Evolutionary conservation across 1,140 invertebrate species (phyloP), one percentile per base, ranked within the genome.

Genomic region (Nasonia giraulti): DNA sequence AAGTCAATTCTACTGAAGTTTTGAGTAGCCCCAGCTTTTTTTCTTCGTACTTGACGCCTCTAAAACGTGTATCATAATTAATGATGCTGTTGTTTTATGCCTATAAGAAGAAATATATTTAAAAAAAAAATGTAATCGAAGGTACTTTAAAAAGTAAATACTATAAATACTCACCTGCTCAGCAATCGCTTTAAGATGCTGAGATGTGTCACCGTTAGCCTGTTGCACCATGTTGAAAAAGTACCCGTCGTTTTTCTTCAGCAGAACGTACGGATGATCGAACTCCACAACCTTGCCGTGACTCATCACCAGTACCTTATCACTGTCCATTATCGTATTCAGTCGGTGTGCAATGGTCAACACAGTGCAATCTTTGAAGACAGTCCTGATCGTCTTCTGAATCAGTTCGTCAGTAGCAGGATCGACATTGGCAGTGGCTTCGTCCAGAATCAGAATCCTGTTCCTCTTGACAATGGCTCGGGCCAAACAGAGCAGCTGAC

Each of bases 271-370:
- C 10, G 78, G 50, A n/a, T n/a, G 23, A 37, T 68, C 78, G 14
- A 50, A 80, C 55, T 80, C 78, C 2, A 68, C 78, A n/a, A 80
- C 33, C 7, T 37, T 1, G 5, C 78, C 95, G 23, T 90, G 88
- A 66, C 94, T 92, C 89, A 95, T 92, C 0, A 95, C 94, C 85
- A 95, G 85, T 40, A 95, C 91, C 86, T 91, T 91, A 74, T 92
- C 93, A 68, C 91, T 93, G 84, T 96, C 95, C 92, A 96, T 94
- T 33, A 96, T 95, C 5, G 95, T 96, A 87, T 96, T 94, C 1
- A 96, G 89, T 75, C 95, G 90, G 89, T 96, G 95, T n/a, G 95
- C 95, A 75, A 96, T 95, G 0, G 95, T 96, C 7, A 96, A 89
- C 2, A 96, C 94, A 0, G 95, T 96, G 76, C 93, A 94, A 62